phyloP scores from a whole-genome alignment of 2,888 invertebrate genomes.

The Cremastinae sp. region DNA sequence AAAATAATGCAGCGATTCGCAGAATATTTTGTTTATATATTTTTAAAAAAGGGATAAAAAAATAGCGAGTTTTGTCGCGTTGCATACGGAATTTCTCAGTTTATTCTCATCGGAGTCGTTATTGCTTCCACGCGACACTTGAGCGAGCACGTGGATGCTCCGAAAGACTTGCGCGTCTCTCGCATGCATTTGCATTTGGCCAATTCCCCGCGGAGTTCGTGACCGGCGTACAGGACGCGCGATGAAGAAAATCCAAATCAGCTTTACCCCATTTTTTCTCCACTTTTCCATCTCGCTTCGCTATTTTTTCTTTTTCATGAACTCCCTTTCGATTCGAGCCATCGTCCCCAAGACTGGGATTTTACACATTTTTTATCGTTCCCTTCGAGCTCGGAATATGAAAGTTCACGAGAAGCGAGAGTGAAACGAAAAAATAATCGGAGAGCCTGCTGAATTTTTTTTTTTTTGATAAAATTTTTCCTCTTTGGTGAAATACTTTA shows the following conservation, averaged over 20 bases:
- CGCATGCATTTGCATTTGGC: conserved; percentile 63
- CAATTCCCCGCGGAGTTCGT: conserved; percentile 61
- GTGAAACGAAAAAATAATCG: conserved; percentile 31
- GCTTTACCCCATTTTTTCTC: background rate
- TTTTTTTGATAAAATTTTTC: background rate
- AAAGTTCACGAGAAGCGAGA: conserved; percentile 8
- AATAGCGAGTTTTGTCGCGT: background rate
- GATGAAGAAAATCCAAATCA: conserved; percentile 38
- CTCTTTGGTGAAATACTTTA: too few relatives aligned
- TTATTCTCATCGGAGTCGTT: conserved; percentile 34
- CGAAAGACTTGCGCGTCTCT: conserved; percentile 43
- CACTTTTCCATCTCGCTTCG: conserved; percentile 11
- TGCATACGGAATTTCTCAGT: background rate
- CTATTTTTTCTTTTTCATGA: background rate
- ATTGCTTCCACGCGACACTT: conserved; percentile 47
- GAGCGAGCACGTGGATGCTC: conserved; percentile 36
- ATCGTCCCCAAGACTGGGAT: conserved; percentile 31
- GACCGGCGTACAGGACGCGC: conserved; percentile 58
- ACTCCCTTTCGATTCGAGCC: background rate
- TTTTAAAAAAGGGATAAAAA: too few relatives aligned
- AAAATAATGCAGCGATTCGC: too few relatives aligned
- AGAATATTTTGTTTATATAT: too few relatives aligned
- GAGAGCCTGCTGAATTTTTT: background rate
- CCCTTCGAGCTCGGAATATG: conserved; percentile 46
- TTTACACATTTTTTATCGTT: conserved; percentile 34